These are phyloP conservation scores for Machimus rusticus DNA, from an alignment of 2,888 invertebrate genomes.

Conservation along the genomic window DNA sequence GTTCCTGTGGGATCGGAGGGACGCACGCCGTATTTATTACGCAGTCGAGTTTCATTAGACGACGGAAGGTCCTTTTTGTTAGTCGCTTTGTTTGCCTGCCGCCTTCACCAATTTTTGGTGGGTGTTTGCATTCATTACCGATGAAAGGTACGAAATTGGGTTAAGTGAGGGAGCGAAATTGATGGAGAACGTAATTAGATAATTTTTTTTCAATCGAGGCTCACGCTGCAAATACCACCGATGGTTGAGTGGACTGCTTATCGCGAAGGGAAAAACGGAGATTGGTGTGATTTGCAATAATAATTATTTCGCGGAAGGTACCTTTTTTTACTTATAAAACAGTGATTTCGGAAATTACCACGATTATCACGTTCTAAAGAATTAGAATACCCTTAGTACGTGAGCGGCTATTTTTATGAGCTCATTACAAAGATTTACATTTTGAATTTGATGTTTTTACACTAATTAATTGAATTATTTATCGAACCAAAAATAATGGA, in stretches of 20 bases:
- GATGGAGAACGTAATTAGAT: neutral
- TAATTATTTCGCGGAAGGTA: neutral
- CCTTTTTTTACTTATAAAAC: neutral
- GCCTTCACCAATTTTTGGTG: neutral
- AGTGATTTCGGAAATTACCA: neutral
- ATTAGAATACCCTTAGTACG: neutral
- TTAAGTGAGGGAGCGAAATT: neutral
- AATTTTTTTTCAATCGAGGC: neutral
- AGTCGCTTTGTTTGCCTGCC: neutral
- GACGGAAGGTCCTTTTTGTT: conserved; percentile 22
- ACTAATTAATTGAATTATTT: no score
- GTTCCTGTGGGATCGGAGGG: neutral
- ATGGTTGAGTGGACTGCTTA: neutral
- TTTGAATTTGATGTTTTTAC: no score
- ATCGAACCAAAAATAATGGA: no score
- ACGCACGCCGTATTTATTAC: conserved; percentile 10
- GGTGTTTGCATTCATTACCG: neutral
- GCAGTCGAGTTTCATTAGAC: neutral
- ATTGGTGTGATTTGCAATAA: neutral
- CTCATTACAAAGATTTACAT: no score
- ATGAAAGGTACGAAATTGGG: neutral
- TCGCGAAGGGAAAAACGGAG: neutral
- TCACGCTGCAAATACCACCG: neutral
- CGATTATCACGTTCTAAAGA: neutral
- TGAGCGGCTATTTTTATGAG: no score